A percentile compares a stretch with the other conserved stretches of the same genome.
Evolutionary conservation across 1,140 invertebrate genomes (phyloP).

Genomic region (Papilio dardanus): DNA sequence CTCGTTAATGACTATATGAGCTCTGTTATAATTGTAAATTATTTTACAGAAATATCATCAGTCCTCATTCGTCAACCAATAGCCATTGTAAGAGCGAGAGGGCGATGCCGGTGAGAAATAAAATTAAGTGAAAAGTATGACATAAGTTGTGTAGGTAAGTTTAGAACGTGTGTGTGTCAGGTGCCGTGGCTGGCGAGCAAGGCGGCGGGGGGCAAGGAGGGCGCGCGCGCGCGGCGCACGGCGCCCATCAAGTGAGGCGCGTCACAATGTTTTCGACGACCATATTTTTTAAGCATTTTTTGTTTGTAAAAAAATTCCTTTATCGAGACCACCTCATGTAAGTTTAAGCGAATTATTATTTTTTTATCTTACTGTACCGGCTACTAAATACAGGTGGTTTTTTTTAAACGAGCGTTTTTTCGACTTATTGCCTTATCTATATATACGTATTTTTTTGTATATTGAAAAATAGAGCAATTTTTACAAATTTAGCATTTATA

Average conservation of each 20-base stretch:
- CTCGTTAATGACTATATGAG: background rate
- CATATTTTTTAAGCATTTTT: constrained; percentile 57
- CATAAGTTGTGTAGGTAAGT: background rate
- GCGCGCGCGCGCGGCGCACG: constrained; percentile 59
- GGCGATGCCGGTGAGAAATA: constrained; percentile 63
- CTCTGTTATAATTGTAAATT: background rate
- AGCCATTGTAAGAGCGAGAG: constrained; percentile 74
- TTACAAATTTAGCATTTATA: constrained; percentile 48
- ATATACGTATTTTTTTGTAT: constrained; percentile 43
- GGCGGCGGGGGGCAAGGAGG: constrained; percentile 43
- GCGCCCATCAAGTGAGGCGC: constrained; percentile 61
- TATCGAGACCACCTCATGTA: constrained; percentile 50
- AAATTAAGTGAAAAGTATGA: background rate
- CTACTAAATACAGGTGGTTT: constrained; percentile 38
- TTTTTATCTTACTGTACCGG: constrained; percentile 46
- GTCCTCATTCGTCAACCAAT: constrained; percentile 72
- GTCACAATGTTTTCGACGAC: constrained; percentile 46
- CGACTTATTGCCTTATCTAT: constrained; percentile 24
- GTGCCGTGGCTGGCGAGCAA: constrained; percentile 62
- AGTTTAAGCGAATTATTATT: constrained; percentile 69
- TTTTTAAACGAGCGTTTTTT: constrained; percentile 18
- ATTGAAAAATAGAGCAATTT: constrained; percentile 60
- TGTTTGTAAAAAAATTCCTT: constrained; percentile 48
- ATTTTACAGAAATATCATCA: constrained; percentile 65
- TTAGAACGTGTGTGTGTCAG: constrained; percentile 46